Base-by-base conservation (phyloP, 2,888 invertebrate genomes). In the Ophraella communa region DNA sequence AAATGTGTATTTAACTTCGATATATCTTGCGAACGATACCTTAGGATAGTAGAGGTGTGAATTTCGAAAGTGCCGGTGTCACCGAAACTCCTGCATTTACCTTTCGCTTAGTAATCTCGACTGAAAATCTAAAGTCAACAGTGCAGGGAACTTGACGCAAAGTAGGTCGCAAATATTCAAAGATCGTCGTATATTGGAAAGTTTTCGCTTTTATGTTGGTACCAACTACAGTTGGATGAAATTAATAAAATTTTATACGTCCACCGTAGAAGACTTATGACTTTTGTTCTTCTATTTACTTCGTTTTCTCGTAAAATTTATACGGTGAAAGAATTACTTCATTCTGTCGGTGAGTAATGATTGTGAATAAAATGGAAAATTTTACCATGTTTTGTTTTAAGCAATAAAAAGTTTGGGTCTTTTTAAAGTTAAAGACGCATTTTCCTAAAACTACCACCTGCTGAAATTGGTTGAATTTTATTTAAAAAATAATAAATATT, bases 101-200 rank as follows among this genome's bases (percentile, higher is more conserved):
- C 55, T 55, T 33, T 53, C 23, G n/a, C 23, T 17, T 20, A 2
- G 42, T 44, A 55, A 44, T 55, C 23, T n/a, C 23, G 44, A 18
- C 18, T 14, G 20, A 35, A n/a, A 55, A 55, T 55, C 17, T 45
- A 45, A 30, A 56, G 45, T 44, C 24, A 56, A 23, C 44, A 56
- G 17, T 44, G 56, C 21, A 24, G 56, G n/a, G 45, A 56, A 56
- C n/a, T 56, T 56, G 35, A 56, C 11, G 56, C 45, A 56, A 56
- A 45, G 30, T 30, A 45, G 45, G 45, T 56, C 56, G 27, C 45
- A 30, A 56, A 44, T 44, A 56, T 44, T 27, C 30, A 24, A 17
- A 5, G 17, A 56, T 11, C 17, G 17, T 45, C 56, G 14, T 24
- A 45, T 45, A 56, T 45, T 56, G 11, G 27, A 8, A 30, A n/a